These are phyloP conservation scores for Nemapogon koenigi DNA, from an alignment of 2,888 invertebrate species.

Conservation along the genomic window DNA sequence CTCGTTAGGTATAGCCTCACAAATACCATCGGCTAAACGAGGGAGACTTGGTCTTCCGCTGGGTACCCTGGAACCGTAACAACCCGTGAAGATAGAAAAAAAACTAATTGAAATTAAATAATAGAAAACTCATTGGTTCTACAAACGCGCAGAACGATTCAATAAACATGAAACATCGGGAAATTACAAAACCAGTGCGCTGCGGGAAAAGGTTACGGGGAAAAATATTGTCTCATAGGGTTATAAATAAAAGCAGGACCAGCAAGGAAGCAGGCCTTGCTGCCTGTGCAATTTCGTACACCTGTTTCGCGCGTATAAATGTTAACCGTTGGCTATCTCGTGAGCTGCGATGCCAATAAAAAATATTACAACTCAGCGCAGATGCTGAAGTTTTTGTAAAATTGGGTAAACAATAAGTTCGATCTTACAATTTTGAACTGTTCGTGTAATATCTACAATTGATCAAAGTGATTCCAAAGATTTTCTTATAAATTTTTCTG, in stretches of 20 bases:
- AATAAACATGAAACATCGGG: slow-evolving; percentile 9
- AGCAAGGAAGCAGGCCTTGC: slow-evolving; percentile 7
- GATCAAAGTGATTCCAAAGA: no score
- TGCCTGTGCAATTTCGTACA: slow-evolving; percentile 5
- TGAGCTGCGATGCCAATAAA: slow-evolving; percentile 4
- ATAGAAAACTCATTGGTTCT: slow-evolving; percentile 7
- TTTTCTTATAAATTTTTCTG: no score
- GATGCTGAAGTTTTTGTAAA: not conserved
- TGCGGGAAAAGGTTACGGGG: slow-evolving; percentile 5
- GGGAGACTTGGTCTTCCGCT: no score
- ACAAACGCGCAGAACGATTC: slow-evolving; percentile 5
- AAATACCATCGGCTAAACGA: no score
- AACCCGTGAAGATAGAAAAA: no score
- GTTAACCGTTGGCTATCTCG: slow-evolving; percentile 2
- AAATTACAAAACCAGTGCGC: slow-evolving; percentile 6
- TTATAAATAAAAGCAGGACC: slow-evolving; percentile 10
- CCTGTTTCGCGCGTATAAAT: slow-evolving; percentile 6
- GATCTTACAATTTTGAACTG: no score
- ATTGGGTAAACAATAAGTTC: no score
- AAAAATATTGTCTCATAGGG: slow-evolving; percentile 7
- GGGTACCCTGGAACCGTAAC: no score
- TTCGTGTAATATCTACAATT: no score
- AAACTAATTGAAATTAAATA: no score
- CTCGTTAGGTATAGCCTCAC: no score
- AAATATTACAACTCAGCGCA: not conserved